Evolutionary conservation across 2,113 vertebrate genomes (phyloP).

Genomic region (Conger conger): DNA sequence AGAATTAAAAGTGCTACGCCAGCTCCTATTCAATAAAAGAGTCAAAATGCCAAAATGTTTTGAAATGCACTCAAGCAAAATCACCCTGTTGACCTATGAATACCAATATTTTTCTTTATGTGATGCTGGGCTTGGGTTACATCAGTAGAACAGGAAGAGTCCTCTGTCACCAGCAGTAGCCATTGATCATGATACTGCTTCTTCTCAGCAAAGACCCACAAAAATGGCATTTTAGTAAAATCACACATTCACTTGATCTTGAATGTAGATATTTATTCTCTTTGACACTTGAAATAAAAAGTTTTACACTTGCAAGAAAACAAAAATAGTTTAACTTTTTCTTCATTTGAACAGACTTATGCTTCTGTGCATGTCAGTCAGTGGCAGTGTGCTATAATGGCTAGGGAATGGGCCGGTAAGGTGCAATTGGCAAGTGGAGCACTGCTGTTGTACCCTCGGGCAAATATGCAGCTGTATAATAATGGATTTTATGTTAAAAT

Average conservation of each 20-base stretch:
- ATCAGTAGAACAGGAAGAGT: neutral
- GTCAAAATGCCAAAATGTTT: neutral
- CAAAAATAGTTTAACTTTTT: neutral
- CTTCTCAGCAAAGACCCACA: neutral
- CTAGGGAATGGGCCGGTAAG: too few relatives aligned
- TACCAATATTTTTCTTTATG: neutral
- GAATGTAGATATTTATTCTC: neutral
- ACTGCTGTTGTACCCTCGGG: too few relatives aligned
- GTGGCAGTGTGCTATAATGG: too few relatives aligned
- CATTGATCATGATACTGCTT: neutral
- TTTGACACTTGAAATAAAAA: neutral
- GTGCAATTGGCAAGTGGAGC: too few relatives aligned
- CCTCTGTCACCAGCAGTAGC: neutral
- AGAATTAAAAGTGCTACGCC: too few relatives aligned
- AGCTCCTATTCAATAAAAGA: too few relatives aligned
- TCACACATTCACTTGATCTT: neutral
- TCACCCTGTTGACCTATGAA: neutral
- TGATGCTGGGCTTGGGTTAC: neutral
- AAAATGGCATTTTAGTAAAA: neutral
- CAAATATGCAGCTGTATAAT: too few relatives aligned
- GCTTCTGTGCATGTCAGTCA: too few relatives aligned
- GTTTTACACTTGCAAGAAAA: neutral
- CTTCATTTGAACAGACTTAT: neutral
- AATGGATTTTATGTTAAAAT: too few relatives aligned
- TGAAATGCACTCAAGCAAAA: neutral